These are phyloP conservation scores for Macaca mulatta DNA, from an alignment of 2,113 vertebrate species.

Conservation along the genomic window DNA sequence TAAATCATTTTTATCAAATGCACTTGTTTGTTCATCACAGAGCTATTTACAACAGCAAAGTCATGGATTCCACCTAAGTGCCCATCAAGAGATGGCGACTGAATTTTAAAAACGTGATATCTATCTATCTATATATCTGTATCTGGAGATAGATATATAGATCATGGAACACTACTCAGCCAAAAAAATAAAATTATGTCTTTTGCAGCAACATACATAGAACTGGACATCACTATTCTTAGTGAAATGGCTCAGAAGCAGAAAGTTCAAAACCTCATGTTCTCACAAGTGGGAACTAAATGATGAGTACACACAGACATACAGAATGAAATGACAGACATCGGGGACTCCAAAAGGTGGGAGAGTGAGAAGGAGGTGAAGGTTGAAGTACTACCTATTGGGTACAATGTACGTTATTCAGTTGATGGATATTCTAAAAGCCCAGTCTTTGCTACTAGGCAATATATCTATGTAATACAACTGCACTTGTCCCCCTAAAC, in stretches of 20 bases:
- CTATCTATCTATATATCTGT: too few species aligned
- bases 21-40: neutral
- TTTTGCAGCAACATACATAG: neutral
- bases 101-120: neutral
- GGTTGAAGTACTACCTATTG: neutral
- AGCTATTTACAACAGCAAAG: neutral
- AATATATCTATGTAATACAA: neutral
- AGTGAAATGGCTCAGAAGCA: neutral
- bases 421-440: neutral
- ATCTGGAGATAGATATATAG: neutral
- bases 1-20: neutral
- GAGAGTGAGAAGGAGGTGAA: neutral
- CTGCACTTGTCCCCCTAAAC: neutral
- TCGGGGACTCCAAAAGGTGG: neutral
- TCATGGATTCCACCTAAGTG: neutral
- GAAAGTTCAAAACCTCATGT: neutral
- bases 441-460: neutral
- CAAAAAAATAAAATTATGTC: neutral
- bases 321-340: neutral
- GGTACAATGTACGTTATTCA: neutral
- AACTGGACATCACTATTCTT: neutral
- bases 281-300: neutral
- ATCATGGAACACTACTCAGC: neutral
- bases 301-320: neutral
- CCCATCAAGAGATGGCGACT: neutral